Base-by-base conservation (phyloP, 2,797 vertebrate species). In the Rhyacichthys aspro region DNA sequence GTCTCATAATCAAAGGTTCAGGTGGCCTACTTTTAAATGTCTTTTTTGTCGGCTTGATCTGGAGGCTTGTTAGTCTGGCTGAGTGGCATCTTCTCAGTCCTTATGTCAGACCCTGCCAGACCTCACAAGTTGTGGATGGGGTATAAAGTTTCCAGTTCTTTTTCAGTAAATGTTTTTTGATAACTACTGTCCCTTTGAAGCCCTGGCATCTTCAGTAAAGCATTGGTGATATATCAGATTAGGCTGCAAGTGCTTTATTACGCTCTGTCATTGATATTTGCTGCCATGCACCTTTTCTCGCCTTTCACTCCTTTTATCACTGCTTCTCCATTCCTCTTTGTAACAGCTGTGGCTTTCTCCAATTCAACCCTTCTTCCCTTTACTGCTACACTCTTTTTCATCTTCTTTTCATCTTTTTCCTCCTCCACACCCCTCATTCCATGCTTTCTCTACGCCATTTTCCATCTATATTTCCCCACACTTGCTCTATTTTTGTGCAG, bases 11-110 rank as follows among this genome's bases (percentile, higher is more conserved):
- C 76, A 83, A 85, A 83, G 76, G 62, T 55, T 41, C 36, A 3
- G 58, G 63, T 86, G 83, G 85, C 86, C 85, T 81, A 89, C 68
- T 86, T 90, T 79, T 33, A 52, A 56, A 43, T 18, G 8, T 76
- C 59, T 85, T 82, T 79, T 74, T 43, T 55, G 52, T 78, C 76
- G 55, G 70, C 71, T 73, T 55, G 63, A 81, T 79, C 59, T 50
- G 59, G 61, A 66, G 44, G 76, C 67, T 82, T 85, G 84, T 86
- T 87, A 82, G 67, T 68, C 55, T 59, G 62, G 19, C 43, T 56
- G 46, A 76, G 66, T 16, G 33, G 44, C 47, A 56, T 61, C 66
- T 83, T 74, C 78, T 69, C 55, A 42, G 10, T 68, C 16, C 10
- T 38, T 77, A 43, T 19, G 3, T 60, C 41, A 70, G 70, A 82